Evolutionary conservation across 2,888 invertebrate genomes (phyloP).

Genomic region (Suillia variegata): DNA sequence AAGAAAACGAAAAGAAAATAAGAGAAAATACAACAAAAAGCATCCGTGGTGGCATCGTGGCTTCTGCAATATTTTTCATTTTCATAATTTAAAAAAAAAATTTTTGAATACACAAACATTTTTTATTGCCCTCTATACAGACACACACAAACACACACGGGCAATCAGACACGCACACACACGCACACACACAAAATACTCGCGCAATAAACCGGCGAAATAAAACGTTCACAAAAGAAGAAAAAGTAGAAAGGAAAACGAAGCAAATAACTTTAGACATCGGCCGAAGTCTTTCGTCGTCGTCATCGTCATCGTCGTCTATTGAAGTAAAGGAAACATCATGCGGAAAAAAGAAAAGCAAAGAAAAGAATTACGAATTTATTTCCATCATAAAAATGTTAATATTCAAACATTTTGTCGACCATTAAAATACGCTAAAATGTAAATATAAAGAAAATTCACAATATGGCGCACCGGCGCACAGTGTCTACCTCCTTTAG

Average conservation of each 20-base stretch:
- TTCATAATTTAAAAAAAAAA: neutral
- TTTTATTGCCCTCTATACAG: constrained; percentile 1
- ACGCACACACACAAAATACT: too few species aligned
- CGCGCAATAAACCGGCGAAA: too few species aligned
- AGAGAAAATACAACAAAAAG: too few species aligned
- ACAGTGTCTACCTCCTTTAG: too few species aligned
- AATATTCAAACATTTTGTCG: constrained; percentile 48
- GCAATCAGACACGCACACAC: too few species aligned
- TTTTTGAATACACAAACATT: neutral
- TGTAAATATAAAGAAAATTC: constrained; percentile 13
- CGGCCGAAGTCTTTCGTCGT: neutral
- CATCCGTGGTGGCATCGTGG: too few species aligned
- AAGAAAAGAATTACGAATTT: constrained; percentile 19
- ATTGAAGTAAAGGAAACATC: neutral
- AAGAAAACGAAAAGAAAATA: neutral
- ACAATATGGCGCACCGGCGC: neutral
- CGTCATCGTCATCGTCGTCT: neutral
- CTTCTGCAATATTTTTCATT: neutral
- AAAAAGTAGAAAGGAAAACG: neutral
- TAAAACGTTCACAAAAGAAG: too few species aligned
- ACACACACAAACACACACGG: neutral
- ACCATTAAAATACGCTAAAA: constrained; percentile 46
- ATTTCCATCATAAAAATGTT: constrained; percentile 36
- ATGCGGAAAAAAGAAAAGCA: constrained; percentile 13
- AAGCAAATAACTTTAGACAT: too few species aligned